phyloP scores from a whole-genome alignment of 2,888 invertebrate genomes.

The Tryphoninae sp. region DNA sequence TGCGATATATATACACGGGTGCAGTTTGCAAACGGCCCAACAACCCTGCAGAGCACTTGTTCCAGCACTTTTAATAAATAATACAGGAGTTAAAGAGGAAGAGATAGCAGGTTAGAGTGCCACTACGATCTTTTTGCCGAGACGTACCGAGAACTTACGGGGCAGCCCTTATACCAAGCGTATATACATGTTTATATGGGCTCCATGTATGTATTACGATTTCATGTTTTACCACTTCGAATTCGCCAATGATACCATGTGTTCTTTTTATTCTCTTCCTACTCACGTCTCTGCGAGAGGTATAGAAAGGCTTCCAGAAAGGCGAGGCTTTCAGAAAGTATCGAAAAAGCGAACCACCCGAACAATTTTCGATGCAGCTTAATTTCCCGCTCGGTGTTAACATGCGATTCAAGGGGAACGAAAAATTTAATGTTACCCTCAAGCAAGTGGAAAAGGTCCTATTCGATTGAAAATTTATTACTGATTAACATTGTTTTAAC shows the following conservation, averaged over 20 bases:
- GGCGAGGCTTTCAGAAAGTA: too few species aligned
- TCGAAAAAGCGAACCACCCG: too few species aligned
- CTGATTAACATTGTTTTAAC: too few species aligned
- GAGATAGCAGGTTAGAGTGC: conserved; percentile 22
- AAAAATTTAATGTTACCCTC: too few species aligned
- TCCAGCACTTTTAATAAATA: conserved; percentile 59
- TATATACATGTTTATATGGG: conserved; percentile 1
- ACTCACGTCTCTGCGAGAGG: conserved; percentile 17
- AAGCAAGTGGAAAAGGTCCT: too few species aligned
- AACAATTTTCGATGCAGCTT: too few species aligned
- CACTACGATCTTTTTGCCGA: neutral
- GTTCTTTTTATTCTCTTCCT: conserved; percentile 25
- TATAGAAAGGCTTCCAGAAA: neutral
- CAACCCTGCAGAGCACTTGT: conserved; percentile 42
- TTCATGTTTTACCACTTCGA: conserved; percentile 51
- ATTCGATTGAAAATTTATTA: too few species aligned
- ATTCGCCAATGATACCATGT: conserved; percentile 37
- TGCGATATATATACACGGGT: neutral
- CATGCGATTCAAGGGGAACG: too few species aligned
- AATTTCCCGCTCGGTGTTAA: too few species aligned
- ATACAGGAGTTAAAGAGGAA: conserved; percentile 39
- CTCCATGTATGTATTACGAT: conserved; percentile 36
- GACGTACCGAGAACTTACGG: neutral
- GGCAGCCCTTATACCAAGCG: neutral
- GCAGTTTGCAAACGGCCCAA: conserved; percentile 40